Evolutionary conservation across 2,113 vertebrate genomes (phyloP).

Genomic region (Propithecus coquereli): DNA sequence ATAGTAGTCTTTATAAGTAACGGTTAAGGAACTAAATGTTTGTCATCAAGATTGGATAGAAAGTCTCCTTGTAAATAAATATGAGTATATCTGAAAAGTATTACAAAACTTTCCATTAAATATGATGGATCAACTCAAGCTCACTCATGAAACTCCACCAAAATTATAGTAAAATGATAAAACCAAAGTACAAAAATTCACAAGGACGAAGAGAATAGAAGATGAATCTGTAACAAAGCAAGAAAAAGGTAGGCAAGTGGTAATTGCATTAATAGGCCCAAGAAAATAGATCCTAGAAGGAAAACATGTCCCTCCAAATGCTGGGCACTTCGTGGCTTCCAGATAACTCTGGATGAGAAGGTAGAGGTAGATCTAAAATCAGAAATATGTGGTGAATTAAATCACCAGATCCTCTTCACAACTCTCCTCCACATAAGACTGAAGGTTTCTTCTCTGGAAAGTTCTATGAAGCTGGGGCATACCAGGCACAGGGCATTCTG

Average conservation of each 20-base stretch:
- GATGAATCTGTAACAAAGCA: background rate
- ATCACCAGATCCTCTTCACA: background rate
- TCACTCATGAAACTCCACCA: background rate
- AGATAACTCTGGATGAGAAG: background rate
- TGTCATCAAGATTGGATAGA: background rate
- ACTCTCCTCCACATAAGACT: background rate
- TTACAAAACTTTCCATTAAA: background rate
- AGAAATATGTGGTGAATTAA: background rate
- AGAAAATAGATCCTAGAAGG: background rate
- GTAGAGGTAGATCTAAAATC: background rate
- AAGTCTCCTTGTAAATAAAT: background rate
- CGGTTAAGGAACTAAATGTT: background rate
- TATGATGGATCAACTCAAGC: background rate
- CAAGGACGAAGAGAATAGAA: background rate
- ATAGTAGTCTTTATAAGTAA: background rate
- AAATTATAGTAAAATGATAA: background rate
- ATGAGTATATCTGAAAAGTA: background rate
- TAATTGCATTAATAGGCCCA: background rate
- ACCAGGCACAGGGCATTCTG: background rate
- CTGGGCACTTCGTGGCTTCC: background rate
- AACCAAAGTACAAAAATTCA: background rate
- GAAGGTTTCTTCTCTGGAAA: background rate
- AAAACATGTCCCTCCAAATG: background rate
- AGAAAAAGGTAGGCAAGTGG: background rate
- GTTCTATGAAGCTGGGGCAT: background rate